Conservation (phyloP, 2,888 invertebrate species). For the Hypomecis punctinalis region DNA sequence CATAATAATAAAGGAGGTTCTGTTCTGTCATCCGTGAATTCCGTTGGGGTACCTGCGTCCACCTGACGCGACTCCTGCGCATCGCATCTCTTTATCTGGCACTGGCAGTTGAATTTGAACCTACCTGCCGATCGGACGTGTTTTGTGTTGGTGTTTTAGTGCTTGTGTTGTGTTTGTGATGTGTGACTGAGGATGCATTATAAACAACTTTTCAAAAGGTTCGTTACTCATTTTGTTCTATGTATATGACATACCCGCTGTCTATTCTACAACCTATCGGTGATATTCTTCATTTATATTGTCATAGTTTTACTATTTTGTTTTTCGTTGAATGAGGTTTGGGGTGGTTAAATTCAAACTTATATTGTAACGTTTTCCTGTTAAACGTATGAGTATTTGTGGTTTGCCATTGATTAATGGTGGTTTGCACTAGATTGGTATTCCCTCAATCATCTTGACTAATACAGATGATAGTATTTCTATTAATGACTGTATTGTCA, state of each 20-base stretch:
- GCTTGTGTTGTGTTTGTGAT: conserved; percentile 51
- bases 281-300: too few species aligned
- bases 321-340: background rate
- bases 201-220: conserved; percentile 80
- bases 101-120: conserved; percentile 44
- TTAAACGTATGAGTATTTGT: background rate
- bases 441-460: conserved; percentile 5
- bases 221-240: conserved; percentile 33
- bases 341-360: background rate
- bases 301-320: background rate
- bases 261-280: too few species aligned
- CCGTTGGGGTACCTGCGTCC: conserved; percentile 37
- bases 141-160: conserved; percentile 33
- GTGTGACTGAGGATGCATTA: conserved; percentile 76
- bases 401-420: background rate
- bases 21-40: conserved; percentile 36
- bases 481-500: background rate
- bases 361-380: background rate
- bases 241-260: too few species aligned
- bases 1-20: conserved; percentile 21
- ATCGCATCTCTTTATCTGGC: conserved; percentile 24
- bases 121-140: conserved; percentile 40
- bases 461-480: background rate
- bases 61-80: conserved; percentile 37
- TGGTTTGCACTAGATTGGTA: background rate